These are phyloP conservation scores for Sebastes minor DNA, from an alignment of 2,797 vertebrate genomes.

Conservation along the genomic window DNA sequence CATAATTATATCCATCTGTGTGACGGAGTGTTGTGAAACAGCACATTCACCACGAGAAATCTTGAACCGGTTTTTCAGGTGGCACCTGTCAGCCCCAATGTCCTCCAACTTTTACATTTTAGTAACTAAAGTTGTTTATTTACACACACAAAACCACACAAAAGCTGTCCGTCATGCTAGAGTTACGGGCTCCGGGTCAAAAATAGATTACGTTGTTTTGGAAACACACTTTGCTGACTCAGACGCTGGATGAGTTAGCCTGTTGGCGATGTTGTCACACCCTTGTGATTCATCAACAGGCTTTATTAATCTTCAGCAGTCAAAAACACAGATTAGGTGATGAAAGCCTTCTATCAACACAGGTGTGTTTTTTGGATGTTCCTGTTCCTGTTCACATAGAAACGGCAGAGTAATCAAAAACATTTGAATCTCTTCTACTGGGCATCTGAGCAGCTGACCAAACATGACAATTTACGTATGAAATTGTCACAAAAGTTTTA, in stretches of 20 bases:
- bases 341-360: background rate
- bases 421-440: background rate
- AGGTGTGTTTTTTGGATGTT: background rate
- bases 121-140: background rate
- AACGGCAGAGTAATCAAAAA: background rate
- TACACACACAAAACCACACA: background rate
- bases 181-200: background rate
- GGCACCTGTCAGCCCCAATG: background rate
- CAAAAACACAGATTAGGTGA: background rate
- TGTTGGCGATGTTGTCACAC: constrained; percentile 10
- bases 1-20: background rate
- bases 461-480: background rate
- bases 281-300: constrained; percentile 13
- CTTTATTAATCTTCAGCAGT: constrained; percentile 5
- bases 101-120: background rate
- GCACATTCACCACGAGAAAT: background rate
- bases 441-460: background rate
- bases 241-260: background rate
- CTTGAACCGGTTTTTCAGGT: background rate
- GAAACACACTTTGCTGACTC: constrained; percentile 54
- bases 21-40: background rate
- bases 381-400: background rate
- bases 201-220: constrained; percentile 53
- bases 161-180: background rate
- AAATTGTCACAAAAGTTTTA: background rate